Evolutionary conservation across 2,113 vertebrate species (phyloP), one percentile per base, ranked within the genome.

Genomic region (Murina feae): DNA sequence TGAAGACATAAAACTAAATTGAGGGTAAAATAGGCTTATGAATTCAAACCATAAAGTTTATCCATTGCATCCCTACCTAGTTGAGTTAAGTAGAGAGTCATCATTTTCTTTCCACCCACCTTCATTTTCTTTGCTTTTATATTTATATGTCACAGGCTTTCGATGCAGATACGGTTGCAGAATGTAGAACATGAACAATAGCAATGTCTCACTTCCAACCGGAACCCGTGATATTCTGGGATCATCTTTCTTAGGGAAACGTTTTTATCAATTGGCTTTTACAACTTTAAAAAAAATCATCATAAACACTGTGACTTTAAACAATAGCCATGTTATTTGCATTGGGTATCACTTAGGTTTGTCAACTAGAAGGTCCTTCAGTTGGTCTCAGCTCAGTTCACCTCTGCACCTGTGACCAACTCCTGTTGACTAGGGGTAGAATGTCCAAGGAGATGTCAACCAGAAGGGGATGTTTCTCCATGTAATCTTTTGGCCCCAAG

Each of bases 1-100:
- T 58, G 78, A 94, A 88, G 55, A 75, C 79, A 93, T 96, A 93
- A 96, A 97, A 96, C 75, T 96, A 97, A 97, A 96, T 89, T 93
- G 87, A 93, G 90, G 90, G 63, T 93, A 94, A 96, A 95, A 96
- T 92, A 71, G 85, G 47, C 78, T 92, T 79, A 93, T 86, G 90
- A 93, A 95, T 82, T 88, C 80, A 58, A 94, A 81, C 37, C 30
- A 79, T 78, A 94, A 90, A 90, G 60, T 60, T 90, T 85, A 93
- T 93, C 47, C 72, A 78, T 92, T 95, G 91, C 82, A 96, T 93
- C 13, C 55, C 66, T 58, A 79, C 87, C 32, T 89, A 75, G 76
- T 95, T 90, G 80, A 80, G 90, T 74, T 82, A 89, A 94, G 66
- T 63, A 78, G 63, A 89, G 91, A 83, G 42, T 86, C 81, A 65